Conservation (phyloP, 1,140 invertebrate genomes). For the Plutomurus gul region DNA sequence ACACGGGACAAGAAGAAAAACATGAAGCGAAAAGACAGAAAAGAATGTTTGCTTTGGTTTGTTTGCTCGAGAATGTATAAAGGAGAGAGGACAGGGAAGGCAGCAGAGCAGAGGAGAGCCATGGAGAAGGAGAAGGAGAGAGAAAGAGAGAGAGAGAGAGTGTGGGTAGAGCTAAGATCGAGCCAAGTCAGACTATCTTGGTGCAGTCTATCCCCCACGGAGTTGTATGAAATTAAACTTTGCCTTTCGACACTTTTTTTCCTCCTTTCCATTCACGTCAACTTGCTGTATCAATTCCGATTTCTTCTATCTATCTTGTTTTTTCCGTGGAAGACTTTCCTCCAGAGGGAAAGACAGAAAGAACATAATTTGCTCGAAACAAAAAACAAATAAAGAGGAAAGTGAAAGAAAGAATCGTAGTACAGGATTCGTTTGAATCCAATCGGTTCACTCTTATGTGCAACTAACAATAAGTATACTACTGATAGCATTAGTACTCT, state of each 20-base stretch:
- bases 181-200: not conserved
- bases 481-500: too few relatives aligned
- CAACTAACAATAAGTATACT: too few relatives aligned
- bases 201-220: conserved; percentile 10
- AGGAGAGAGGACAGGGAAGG: not conserved
- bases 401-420: not conserved
- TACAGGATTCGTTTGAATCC: conserved; percentile 6
- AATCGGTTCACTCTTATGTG: not conserved
- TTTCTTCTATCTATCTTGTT: conserved; percentile 18
- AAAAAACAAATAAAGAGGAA: conserved; percentile 3
- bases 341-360: conserved; percentile 16
- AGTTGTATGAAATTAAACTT: conserved; percentile 42
- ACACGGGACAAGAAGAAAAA: not conserved
- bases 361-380: conserved; percentile 34
- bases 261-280: conserved; percentile 18
- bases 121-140: not conserved
- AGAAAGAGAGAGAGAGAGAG: not conserved
- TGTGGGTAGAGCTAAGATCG: not conserved
- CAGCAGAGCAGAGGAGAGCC: not conserved
- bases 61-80: not conserved
- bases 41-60: not conserved
- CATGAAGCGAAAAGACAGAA: not conserved
- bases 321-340: conserved; percentile 2
- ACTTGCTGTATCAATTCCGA: conserved; percentile 26
- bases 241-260: conserved; percentile 34